phyloP scores from a whole-genome alignment of 2,113 vertebrate species.

The Gasterosteus aculeatus region DNA sequence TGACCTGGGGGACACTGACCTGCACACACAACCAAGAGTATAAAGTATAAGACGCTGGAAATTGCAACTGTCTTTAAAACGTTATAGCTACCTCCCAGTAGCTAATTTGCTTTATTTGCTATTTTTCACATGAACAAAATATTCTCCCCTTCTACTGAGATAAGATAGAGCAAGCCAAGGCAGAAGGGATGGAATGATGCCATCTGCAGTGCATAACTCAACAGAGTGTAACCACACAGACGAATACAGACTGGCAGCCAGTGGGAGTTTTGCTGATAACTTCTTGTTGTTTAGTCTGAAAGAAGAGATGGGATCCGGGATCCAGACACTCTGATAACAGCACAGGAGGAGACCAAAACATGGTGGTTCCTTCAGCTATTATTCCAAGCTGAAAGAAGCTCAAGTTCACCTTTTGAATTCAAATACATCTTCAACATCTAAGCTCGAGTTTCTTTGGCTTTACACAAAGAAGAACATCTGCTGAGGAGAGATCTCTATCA shows the following conservation, averaged over 20 bases:
- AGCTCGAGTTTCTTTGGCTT: slow-evolving; percentile 59
- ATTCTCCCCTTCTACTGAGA: background rate
- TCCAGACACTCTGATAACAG: slow-evolving; percentile 69
- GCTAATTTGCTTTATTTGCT: background rate
- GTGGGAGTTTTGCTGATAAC: slow-evolving; percentile 59
- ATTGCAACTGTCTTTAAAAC: background rate
- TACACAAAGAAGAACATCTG: slow-evolving; percentile 73
- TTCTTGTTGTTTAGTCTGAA: slow-evolving; percentile 81
- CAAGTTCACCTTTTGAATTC: slow-evolving; percentile 50
- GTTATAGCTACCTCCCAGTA: background rate
- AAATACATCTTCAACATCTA: slow-evolving; percentile 64
- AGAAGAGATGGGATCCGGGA: slow-evolving; percentile 68
- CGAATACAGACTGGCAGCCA: slow-evolving; percentile 65
- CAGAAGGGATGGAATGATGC: slow-evolving; percentile 30
- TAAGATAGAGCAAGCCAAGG: slow-evolving; percentile 11
- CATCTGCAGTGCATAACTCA: slow-evolving; percentile 48
- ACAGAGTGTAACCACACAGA: slow-evolving; percentile 46
- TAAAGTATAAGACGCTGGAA: background rate
- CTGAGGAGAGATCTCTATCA: slow-evolving; percentile 74
- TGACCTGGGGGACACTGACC: slow-evolving; percentile 92
- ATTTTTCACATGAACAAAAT: slow-evolving; percentile 14
- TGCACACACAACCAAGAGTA: slow-evolving; percentile 62
- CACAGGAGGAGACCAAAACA: slow-evolving; percentile 69
- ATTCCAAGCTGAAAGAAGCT: slow-evolving; percentile 38
- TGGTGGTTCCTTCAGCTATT: slow-evolving; percentile 68